Conservation (phyloP, 2,888 invertebrate species). For the Cepaea hortensis region DNA sequence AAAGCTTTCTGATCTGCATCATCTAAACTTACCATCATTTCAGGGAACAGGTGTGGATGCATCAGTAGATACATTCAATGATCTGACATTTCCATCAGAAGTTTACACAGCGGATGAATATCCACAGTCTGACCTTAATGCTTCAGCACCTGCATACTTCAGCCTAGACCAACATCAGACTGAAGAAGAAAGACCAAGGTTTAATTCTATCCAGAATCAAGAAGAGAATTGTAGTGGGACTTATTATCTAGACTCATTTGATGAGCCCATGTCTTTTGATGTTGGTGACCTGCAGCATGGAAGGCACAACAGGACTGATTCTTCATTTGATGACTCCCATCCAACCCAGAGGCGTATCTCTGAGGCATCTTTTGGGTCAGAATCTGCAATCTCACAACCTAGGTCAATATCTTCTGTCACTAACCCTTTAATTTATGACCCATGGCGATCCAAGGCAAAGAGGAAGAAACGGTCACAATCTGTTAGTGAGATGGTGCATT, state of each 20-base stretch:
- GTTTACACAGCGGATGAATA: neutral
- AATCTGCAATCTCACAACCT: neutral
- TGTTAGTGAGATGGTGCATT: slow-evolving; percentile 36
- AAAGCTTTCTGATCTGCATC: too few relatives aligned
- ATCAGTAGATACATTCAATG: neutral
- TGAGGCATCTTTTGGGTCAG: neutral
- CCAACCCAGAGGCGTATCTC: neutral
- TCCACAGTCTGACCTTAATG: slow-evolving; percentile 4
- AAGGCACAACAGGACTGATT: slow-evolving; percentile 2
- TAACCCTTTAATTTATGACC: slow-evolving; percentile 42
- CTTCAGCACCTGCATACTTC: slow-evolving; percentile 27
- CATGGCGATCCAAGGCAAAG: slow-evolving; percentile 41
- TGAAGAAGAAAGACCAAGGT: neutral
- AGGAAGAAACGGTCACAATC: slow-evolving; percentile 22
- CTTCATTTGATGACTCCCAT: slow-evolving; percentile 14
- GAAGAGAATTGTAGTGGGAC: neutral
- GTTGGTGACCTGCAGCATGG: slow-evolving; percentile 1
- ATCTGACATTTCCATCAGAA: neutral
- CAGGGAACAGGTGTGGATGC: too few relatives aligned
- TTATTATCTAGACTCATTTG: neutral
- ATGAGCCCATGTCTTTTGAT: slow-evolving; percentile 18
- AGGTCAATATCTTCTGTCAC: slow-evolving; percentile 41
- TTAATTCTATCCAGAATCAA: neutral
- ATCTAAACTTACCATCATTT: too few relatives aligned
- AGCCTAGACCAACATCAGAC: neutral